Evolutionary conservation across 2,797 vertebrate species (phyloP).

Genomic region (Danio jaintianensis): DNA sequence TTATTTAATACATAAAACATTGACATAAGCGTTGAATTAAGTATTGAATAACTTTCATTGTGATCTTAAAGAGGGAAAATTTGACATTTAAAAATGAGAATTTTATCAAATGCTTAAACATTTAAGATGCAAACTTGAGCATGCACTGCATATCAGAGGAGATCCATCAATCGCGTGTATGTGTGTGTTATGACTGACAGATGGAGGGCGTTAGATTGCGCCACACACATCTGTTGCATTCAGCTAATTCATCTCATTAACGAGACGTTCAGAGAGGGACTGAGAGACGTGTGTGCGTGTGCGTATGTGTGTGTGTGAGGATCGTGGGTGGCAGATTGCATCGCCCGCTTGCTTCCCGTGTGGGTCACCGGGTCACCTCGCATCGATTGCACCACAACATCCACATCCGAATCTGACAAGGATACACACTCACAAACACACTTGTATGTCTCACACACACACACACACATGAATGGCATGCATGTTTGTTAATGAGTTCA

Average conservation of each 20-base stretch:
- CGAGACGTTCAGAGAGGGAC: neutral
- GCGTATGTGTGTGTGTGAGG: conserved; percentile 1
- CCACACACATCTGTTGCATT: conserved; percentile 82
- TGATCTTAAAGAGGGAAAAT: too few species aligned
- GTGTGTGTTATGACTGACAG: conserved; percentile 75
- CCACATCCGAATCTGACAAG: conserved; percentile 34
- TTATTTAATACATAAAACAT: too few species aligned
- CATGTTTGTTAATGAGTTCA: conserved; percentile 15
- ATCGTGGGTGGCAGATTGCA: conserved; percentile 24
- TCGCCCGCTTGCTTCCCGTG: conserved; percentile 27
- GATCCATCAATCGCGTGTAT: conserved; percentile 1
- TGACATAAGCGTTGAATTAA: too few species aligned
- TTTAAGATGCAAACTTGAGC: neutral
- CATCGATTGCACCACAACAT: conserved; percentile 29
- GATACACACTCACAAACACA: conserved; percentile 13
- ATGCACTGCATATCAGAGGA: neutral
- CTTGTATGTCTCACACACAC: neutral
- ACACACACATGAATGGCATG: neutral
- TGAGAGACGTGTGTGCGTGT: conserved; percentile 1
- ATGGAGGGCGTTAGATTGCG: conserved; percentile 81
- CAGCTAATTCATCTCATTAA: conserved; percentile 85
- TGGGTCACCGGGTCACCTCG: conserved; percentile 22
- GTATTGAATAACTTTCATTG: too few species aligned
- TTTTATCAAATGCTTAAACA: neutral
- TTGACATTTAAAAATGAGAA: too few species aligned